phyloP scores from a whole-genome alignment of 2,797 vertebrate species.

The Gila robusta region DNA sequence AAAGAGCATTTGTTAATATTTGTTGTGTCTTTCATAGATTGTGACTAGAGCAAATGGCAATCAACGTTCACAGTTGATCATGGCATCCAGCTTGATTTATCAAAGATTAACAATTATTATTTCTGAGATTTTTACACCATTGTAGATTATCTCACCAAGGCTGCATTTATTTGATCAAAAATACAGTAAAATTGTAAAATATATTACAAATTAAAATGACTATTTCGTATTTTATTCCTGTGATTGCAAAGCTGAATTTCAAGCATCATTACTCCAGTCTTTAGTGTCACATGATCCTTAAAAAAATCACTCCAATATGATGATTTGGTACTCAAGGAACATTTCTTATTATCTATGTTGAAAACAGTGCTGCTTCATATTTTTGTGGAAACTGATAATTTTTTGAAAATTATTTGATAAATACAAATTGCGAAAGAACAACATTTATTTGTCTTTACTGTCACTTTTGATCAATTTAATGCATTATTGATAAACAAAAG shows the following conservation, averaged over 20 bases:
- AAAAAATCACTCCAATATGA: not conserved
- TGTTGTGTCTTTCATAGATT: conserved; percentile 32
- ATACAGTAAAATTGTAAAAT: not conserved
- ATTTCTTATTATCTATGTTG: not conserved
- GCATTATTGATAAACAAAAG: not conserved
- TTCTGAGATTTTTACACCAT: not conserved
- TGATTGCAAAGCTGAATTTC: not conserved
- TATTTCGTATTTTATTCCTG: not conserved
- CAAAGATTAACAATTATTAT: not conserved
- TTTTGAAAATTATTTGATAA: not conserved
- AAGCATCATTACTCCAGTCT: not conserved
- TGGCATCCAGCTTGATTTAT: not conserved
- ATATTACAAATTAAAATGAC: not conserved
- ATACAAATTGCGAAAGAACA: not conserved
- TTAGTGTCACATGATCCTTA: not conserved
- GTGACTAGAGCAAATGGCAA: not conserved
- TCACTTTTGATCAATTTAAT: not conserved
- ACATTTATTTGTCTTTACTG: not conserved
- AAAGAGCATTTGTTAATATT: conserved; percentile 63
- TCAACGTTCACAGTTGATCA: not conserved
- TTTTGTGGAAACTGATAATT: not conserved
- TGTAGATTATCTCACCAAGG: not conserved
- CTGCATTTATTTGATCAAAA: not conserved
- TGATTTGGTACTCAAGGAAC: too few species aligned
- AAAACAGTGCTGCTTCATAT: not conserved